Base-by-base conservation (phyloP, 2,797 vertebrate species). In the Lindbergichthys nudifrons region DNA sequence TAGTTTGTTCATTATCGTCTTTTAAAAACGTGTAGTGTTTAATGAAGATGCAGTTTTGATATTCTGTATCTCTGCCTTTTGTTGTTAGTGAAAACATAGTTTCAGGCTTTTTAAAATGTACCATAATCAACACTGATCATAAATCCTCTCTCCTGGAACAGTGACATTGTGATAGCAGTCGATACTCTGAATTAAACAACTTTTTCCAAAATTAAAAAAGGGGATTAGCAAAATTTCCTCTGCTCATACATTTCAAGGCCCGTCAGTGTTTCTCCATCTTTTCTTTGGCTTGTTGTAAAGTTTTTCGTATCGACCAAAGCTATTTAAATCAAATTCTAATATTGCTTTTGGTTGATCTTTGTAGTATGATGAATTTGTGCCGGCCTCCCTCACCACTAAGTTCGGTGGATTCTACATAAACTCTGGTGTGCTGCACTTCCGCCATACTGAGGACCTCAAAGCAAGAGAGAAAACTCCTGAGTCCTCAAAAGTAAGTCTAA, bases 341-440 rank as follows among this genome's bases (percentile, higher is more conserved):
- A 0, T 61, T 39, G 0, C 16, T 5, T 64, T 10, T 39, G 43
- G 0, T 10, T 75, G 6, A 0, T 68, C 41, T 69, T 32, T 46
- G 16, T 23, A 95, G 94, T 99, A 99, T 0, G 98, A 99, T 51
- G 98, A 99, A 78, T 95, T 98, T 11, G 98, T 99, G 72, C 98
- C 98, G 0, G 96, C 96, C 46, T 96, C 96, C 68, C 93, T 99
- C 74, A 97, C 95, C 3, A 99, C 98, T 0, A 96, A 96, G 74
- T 95, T 95, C 1, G 98, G 98, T 76, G 98, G 98, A 5, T 99
- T 99, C 93, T 99, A 99, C 72, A 94, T 99, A 79, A 99, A 99
- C 87, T 96, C 95, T 0, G 98, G 98, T 36, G 92, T 95, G 0
- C 93, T 99, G 63, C 95, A 98, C 13, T 99, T 98, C 87, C 95